phyloP scores from a whole-genome alignment of 92 coral and sea anemone species.

The Phenganax stokvisi region DNA sequence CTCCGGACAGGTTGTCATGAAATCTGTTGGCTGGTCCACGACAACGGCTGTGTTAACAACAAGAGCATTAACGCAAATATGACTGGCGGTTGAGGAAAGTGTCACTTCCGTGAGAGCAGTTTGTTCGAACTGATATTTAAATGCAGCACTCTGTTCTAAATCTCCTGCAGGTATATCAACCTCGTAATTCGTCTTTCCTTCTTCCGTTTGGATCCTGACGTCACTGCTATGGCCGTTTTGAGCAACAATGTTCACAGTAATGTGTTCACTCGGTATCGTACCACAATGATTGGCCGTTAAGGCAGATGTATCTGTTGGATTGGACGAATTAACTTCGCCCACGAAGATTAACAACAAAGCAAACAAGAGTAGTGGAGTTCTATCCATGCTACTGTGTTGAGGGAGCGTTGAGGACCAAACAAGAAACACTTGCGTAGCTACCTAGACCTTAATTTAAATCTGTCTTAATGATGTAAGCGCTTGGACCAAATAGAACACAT shows the following conservation, averaged over 20 bases:
- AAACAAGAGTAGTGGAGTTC: not conserved
- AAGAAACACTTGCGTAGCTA: not conserved
- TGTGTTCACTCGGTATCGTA: not conserved
- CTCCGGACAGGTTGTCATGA: conserved; percentile 18
- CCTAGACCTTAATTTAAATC: not conserved
- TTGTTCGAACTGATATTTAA: not conserved
- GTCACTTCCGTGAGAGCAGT: not conserved
- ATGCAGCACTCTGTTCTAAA: not conserved
- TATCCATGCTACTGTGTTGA: not conserved
- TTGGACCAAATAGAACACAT: not conserved
- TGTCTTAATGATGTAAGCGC: not conserved
- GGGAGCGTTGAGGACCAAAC: not conserved
- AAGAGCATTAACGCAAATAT: conserved; percentile 39
- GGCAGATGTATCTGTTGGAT: not conserved
- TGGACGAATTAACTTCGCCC: not conserved
- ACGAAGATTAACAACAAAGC: not conserved
- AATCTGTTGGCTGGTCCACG: conserved; percentile 41
- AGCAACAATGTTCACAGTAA: not conserved
- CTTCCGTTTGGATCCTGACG: not conserved
- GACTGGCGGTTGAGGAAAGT: not conserved
- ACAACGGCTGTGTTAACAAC: conserved; percentile 43
- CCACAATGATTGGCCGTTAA: not conserved
- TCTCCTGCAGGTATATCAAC: not conserved
- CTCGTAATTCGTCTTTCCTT: not conserved
- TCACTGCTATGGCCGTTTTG: not conserved